Base-by-base conservation (phyloP, 2,113 vertebrate species). In the Fulmarus glacialis region DNA sequence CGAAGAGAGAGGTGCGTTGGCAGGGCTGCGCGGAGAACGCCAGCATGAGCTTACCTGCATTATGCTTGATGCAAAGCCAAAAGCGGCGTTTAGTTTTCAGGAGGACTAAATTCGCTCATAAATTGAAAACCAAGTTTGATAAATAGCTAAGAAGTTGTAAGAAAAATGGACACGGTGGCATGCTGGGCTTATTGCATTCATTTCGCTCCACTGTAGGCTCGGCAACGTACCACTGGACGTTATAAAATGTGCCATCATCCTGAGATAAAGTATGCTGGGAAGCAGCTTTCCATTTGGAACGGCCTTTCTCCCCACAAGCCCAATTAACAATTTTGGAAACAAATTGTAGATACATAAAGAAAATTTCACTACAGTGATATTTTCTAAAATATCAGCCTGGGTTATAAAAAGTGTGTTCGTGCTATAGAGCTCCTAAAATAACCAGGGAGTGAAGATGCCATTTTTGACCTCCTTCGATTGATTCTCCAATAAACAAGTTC, bases 21-120 rank as follows among this genome's bases (percentile, higher is more conserved):
- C 36, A 74, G 59, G 48, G 42, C 42, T 52, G 89, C 2, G 1
- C 0, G 6, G 43, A 4, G 22, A 52, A 29, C 0, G 2, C 11
- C 1, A 1, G 43, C 58, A 5, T 2, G 43, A 63, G 21, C 30
- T 29, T 16, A 27, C 71, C 38, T 32, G 84, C 58, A 45, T 56
- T 3, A 6, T 47, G 72, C 80, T 36, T 62, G 56, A 60, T 17
- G 56, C 42, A 66, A 59, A 74, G 79, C 79, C 74, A 82, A 11
- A 47, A 66, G 34, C 3, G 2, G 29, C 1, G 2, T 26, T 82
- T 53, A 34, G 3, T 38, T 56, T 86, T 29, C 75, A 75, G 56
- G 32, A 79, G 66, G 59, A 36, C 58, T 62, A 50, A 43, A 78
- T 20, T 75, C 4, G 1, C 68, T 60, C 73, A 26, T n/a, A 66